Conservation (phyloP, 2,888 invertebrate genomes). For the Platycheirus rosarum region DNA sequence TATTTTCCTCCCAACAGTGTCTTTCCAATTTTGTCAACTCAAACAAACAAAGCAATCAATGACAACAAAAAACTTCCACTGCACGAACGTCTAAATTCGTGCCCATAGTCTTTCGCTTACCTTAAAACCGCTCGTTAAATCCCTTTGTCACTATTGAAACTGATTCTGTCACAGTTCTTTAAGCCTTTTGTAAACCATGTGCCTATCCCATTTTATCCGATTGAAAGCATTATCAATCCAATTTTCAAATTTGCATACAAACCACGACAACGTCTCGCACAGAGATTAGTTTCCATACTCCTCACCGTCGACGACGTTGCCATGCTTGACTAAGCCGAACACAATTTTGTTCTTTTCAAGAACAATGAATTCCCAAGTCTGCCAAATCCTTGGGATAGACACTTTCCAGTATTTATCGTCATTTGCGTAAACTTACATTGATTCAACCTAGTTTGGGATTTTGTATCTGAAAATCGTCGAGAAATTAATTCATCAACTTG, state of each 20-base stretch:
- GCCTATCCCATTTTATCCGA: constrained; percentile 26
- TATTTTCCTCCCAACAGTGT: neutral
- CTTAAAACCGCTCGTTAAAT: neutral
- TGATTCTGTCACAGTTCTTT: constrained; percentile 10
- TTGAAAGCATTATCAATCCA: constrained; percentile 34
- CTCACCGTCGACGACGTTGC: too few relatives aligned
- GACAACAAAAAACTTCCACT: neutral
- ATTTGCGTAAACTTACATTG: constrained; percentile 15
- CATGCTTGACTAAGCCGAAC: neutral
- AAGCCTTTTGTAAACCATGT: constrained; percentile 4
- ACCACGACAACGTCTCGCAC: neutral
- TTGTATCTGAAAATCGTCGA: neutral
- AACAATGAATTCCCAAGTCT: too few relatives aligned
- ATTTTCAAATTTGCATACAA: constrained; percentile 31
- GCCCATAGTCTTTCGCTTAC: neutral
- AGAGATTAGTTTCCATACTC: constrained; percentile 2
- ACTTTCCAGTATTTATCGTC: constrained; percentile 5
- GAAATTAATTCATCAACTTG: constrained; percentile 33
- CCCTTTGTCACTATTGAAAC: constrained; percentile 14
- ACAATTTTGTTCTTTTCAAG: constrained; percentile 10
- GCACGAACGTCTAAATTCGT: neutral
- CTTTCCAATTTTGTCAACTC: neutral
- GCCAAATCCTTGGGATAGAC: constrained; percentile 3
- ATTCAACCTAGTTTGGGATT: constrained; percentile 1
- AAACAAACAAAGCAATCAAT: neutral